phyloP scores from a whole-genome alignment of 1,140 invertebrate genomes.

The Orius laevigatus region DNA sequence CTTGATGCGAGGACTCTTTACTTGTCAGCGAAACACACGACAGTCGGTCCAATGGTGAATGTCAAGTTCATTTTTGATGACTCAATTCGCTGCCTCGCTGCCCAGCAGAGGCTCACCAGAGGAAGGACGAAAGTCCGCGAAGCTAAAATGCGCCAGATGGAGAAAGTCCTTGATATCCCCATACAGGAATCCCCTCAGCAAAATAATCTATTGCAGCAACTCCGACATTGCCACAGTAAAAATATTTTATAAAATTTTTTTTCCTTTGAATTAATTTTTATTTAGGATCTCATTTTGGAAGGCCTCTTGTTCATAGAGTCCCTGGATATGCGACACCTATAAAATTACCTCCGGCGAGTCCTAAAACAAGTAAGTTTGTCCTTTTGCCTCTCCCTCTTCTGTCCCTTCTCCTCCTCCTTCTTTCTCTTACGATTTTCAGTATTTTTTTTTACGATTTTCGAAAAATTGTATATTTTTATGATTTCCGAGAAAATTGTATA shows the following conservation, averaged over 20 bases:
- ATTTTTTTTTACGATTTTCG: neutral
- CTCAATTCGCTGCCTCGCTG: conserved; percentile 94
- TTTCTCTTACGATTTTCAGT: no score
- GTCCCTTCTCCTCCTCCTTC: no score
- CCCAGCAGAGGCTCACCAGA: conserved; percentile 71
- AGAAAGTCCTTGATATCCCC: conserved; percentile 70
- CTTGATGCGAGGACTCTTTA: conserved; percentile 92
- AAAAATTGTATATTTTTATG: neutral
- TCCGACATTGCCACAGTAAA: conserved; percentile 18
- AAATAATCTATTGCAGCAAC: conserved; percentile 16
- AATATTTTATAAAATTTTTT: neutral
- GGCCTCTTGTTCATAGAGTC: conserved; percentile 10
- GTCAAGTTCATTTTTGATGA: conserved; percentile 97
- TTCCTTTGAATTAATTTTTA: neutral
- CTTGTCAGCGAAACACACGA: conserved; percentile 80
- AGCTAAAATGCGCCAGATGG: conserved; percentile 91
- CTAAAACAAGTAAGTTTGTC: conserved; percentile 13
- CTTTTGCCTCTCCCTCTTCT: no score
- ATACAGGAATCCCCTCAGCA: conserved; percentile 36
- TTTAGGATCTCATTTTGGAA: conserved; percentile 2
- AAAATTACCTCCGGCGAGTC: conserved; percentile 9
- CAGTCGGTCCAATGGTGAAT: conserved; percentile 55
- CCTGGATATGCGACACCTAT: conserved; percentile 15
- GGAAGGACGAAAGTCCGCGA: conserved; percentile 88
- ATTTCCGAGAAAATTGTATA: no score